Conservation (phyloP, 2,888 invertebrate genomes). For the Amaurobius ferox region DNA sequence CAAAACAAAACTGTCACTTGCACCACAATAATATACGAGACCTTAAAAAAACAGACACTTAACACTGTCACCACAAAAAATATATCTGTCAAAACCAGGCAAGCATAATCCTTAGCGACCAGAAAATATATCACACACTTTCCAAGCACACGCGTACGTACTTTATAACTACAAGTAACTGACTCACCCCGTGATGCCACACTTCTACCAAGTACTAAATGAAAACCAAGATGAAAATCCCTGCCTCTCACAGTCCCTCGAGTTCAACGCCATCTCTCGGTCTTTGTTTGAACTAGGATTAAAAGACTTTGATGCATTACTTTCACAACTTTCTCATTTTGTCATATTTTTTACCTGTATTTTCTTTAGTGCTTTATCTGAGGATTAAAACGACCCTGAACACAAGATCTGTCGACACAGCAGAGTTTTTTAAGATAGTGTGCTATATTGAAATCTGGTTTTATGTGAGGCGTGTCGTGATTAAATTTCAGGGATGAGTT, state of each 20-base stretch:
- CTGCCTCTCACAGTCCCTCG: background rate
- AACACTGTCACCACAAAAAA: background rate
- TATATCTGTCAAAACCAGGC: background rate
- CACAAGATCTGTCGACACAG: background rate
- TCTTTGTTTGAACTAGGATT: background rate
- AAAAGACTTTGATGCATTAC: background rate
- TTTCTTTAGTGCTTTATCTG: background rate
- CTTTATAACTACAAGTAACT: background rate
- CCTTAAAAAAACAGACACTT: background rate
- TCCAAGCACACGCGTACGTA: background rate
- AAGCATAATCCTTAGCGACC: background rate
- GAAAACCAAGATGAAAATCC: constrained; percentile 8
- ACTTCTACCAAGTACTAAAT: background rate
- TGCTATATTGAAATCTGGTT: background rate
- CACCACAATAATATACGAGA: background rate
- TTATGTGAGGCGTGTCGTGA: background rate
- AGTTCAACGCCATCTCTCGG: background rate
- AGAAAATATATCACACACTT: background rate
- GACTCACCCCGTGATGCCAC: background rate
- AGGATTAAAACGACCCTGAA: background rate
- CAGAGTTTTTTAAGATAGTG: background rate
- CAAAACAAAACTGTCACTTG: background rate
- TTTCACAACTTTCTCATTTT: background rate
- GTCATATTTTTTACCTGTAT: background rate
- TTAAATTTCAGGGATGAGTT: background rate